Conservation (phyloP, 2,888 invertebrate species). For the Dyspetes luteomarginatus region DNA sequence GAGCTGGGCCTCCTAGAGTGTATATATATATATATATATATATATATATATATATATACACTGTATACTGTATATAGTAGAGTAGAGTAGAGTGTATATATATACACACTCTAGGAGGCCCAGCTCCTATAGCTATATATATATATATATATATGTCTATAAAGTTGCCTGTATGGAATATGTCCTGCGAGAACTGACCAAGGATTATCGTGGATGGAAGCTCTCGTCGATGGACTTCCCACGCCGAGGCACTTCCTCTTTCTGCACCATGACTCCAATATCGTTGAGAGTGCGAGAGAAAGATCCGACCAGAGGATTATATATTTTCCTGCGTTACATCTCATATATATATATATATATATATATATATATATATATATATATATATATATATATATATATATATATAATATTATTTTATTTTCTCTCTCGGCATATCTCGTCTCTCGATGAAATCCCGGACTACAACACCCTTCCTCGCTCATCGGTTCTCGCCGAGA, state of each 20-base stretch:
- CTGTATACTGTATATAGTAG: too few relatives aligned
- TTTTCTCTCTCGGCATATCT: conserved; percentile 43
- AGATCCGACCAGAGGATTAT: conserved; percentile 54
- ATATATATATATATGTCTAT: background rate
- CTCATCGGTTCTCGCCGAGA: conserved; percentile 37
- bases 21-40: background rate
- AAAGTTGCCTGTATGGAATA: conserved; percentile 15
- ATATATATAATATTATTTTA: conserved; percentile 13
- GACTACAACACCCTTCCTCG: conserved; percentile 47
- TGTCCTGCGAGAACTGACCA: conserved; percentile 50
- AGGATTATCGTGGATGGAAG: conserved; percentile 57
- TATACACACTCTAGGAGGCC: background rate
- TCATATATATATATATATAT: background rate
- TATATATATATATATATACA: background rate
- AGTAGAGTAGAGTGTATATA: too few relatives aligned
- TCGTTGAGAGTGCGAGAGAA: conserved; percentile 30
- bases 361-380: background rate
- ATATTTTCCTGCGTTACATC: conserved; percentile 58
- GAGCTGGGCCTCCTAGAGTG: too few relatives aligned
- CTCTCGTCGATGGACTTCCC: conserved; percentile 59
- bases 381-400: background rate
- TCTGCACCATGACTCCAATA: conserved; percentile 57
- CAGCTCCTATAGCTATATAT: background rate
- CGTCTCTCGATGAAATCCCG: conserved; percentile 45
- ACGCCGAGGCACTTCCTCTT: conserved; percentile 62